Base-by-base conservation (phyloP, 2,888 invertebrate genomes). In the Aphodius sticticus region DNA sequence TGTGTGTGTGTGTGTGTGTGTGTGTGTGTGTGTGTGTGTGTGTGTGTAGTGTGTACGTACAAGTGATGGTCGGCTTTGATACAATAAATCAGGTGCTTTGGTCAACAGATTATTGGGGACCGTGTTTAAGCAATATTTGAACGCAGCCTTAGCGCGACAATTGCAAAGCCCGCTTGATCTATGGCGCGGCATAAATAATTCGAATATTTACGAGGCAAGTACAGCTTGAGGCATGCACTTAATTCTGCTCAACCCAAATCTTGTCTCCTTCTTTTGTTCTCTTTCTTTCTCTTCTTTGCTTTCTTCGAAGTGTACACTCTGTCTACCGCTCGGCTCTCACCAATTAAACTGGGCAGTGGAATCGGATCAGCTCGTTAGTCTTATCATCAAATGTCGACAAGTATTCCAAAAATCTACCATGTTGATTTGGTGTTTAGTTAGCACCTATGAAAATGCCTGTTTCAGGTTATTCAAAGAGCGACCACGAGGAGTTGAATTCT, bases 71-170 rank as follows among this genome's bases (percentile, higher is more conserved):
- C 81, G 77, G 77, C 79, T 81, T 80, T 81, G 82, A 81, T 83
- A 81, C 79, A 81, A 83, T 83, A 83, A 83, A 83, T 83, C 83
- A 83, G 81, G 69, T 78, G 81, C 81, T 80, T 82, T 81, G 79
- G 81, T 79, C 79, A 76, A 78, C 80, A 79, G 83, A 83, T 83
- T 83, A 83, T 83, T 82, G 81, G 80, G 81, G 79, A 79, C 77
- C 80, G 78, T 81, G 82, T 81, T 79, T 79, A 80, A 79, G 79
- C 80, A 82, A 82, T 81, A 81, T 81, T 81, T 79, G 80, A 78
- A 81, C 78, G 72, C 71, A 26, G 81, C 80, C 81, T 82, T 81
- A 81, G 79, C 53, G 53, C 81, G 81, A 83, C 82, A 82, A 83
- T 83, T 82, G 81, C 81, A 77, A 78, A 76, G 70, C 78, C 81